Evolutionary conservation across 92 coral and sea anemone species (phyloP), one percentile per base, ranked within the genome.

Genomic region (Zoanthus gigantus): DNA sequence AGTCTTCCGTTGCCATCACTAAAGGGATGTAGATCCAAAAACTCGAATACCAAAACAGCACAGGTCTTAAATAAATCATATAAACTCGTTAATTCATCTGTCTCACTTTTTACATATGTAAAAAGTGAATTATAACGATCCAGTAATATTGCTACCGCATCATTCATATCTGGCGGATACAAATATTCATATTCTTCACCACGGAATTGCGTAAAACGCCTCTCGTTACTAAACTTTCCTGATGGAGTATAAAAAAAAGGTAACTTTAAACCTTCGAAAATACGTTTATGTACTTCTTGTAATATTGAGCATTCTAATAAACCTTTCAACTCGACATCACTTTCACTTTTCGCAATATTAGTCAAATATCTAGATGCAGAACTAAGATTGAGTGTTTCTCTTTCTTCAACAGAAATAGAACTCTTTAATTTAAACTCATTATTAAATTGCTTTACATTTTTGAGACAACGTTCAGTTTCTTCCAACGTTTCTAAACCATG

Each of bases 1-100:
- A 96, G 90, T 66, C 98, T 77, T 3, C 98, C 98, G 88, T 96
- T 96, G n/a, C 98, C 98, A 76, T 96, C 98, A 14, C 92, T 74
- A 92, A 96, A 96, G 17, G 98, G 98, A 87, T 95, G 98, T 34
- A 94, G 85, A 81, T 95, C 98, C 48, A 95, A 91, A 17, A 95
- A 91, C 74, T 96, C 96, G 78, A 94, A 92, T 47, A 96, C 78
- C 60, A 92, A 61, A 94, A 94, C 93, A 17, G 92, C 86, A 50
- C 93, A 88, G 68, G 88, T 79, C 88, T 93, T 96, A 73, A 96
- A 92, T 37, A 94, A 42, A 44, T 87, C 90, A 79, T 88, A 67
- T 29, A 74, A 30, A n/a, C 88, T 23, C 1, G 45, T 23, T 13
- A 44, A 13, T 29, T 46, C 16, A 31, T 82, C 74, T 14, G 46